Evolutionary conservation across 2,797 vertebrate species (phyloP), one percentile per base, ranked within the genome.

Genomic region (Uromys caudimaculatus): DNA sequence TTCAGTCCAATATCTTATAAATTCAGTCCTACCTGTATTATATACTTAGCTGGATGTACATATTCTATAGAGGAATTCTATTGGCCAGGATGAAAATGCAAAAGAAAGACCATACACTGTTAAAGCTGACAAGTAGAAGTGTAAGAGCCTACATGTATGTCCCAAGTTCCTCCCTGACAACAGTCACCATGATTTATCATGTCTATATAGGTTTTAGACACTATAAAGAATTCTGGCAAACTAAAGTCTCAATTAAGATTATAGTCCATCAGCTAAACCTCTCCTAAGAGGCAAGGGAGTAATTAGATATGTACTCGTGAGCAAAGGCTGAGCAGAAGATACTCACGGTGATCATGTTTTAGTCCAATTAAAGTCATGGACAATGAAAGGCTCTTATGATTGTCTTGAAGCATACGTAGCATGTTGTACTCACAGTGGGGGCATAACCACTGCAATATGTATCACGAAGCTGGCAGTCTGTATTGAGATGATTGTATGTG

Each of bases 101-200:
- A 86, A 95, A 96, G 93, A 93, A 83, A 94, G 58, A 38, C 58
- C 82, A 95, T 71, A 67, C 27, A 0, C 29, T 50, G 0, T 19
- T 21, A 54, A 94, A 50, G 85, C 19, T 96, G 94, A 84, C 91
- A 93, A 94, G 73, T 11, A 79, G 44, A 44, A 6, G 44, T 44
- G 44, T 44, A 44, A 44, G 44, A 44, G 44, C 44, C 44, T 44
- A 6, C 44, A 44, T 44, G 44, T 6, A 44, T 44, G n/a, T n/a
- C n/a, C n/a, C n/a, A n/a, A n/a, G n/a, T n/a, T n/a, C n/a, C n/a
- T n/a, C n/a, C 44, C 44, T 77, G 69, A 84, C 84, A 88, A 50
- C 95, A 95, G 92, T 93, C 91, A 95, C 44, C 54, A 76, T 73
- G 47, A 94, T 86, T 90, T 97, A 94, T 96, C 91, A 94, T n/a